Conservation (phyloP, 2,888 invertebrate genomes). For the Phalangium opilio region DNA sequence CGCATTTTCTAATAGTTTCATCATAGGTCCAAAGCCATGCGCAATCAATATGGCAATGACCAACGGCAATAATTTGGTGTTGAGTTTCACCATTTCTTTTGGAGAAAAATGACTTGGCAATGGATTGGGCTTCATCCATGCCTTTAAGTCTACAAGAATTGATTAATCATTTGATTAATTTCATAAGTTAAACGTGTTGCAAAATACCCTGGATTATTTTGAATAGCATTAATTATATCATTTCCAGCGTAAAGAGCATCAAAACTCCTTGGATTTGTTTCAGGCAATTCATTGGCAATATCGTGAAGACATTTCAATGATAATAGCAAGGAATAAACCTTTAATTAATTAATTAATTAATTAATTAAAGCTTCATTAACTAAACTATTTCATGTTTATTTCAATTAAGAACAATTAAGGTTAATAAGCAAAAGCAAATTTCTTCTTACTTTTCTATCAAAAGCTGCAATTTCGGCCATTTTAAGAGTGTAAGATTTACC, state of each 20-base stretch:
- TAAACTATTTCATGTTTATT: background rate
- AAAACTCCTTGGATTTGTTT: slow-evolving; percentile 31
- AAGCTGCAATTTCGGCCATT: slow-evolving; percentile 30
- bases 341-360: background rate
- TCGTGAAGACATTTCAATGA: slow-evolving; percentile 34
- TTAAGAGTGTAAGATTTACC: slow-evolving; percentile 29
- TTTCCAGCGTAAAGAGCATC: slow-evolving; percentile 37
- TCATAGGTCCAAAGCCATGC: slow-evolving; percentile 40
- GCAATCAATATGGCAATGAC: slow-evolving; percentile 38
- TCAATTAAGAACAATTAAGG: too few relatives aligned
- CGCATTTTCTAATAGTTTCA: slow-evolving; percentile 38
- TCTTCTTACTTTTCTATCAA: slow-evolving; percentile 26
- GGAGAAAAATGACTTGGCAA: slow-evolving; percentile 31
- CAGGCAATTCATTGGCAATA: slow-evolving; percentile 30
- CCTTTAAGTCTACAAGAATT: background rate
- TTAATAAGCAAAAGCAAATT: background rate
- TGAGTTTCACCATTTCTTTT: slow-evolving; percentile 33
- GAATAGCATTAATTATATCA: slow-evolving; percentile 33
- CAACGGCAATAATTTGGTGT: slow-evolving; percentile 34
- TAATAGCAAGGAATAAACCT: slow-evolving; percentile 29
- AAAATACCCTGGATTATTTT: slow-evolving; percentile 22
- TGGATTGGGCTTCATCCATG: background rate
- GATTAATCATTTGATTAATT: background rate
- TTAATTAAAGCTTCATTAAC: background rate
- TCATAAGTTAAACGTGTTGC: background rate